A percentile compares a stretch with the other conserved stretches of the same genome.
phyloP scores from a whole-genome alignment of 1,140 invertebrate species.

The Ephestia elutella region DNA sequence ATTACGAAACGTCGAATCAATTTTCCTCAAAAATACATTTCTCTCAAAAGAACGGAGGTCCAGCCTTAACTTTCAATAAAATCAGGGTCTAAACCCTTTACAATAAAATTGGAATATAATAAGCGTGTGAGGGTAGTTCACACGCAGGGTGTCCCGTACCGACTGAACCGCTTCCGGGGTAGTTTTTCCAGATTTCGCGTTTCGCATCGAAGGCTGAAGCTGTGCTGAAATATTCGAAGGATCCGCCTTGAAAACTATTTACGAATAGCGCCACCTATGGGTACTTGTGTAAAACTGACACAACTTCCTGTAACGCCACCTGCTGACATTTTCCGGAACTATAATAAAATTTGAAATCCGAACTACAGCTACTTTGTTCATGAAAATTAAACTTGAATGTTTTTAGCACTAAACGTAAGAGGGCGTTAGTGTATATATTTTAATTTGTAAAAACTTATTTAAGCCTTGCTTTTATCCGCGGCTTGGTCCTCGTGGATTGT shows the following conservation, averaged over 20 bases:
- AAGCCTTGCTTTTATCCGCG: too few species aligned
- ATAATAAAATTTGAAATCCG: neutral
- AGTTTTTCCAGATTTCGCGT: slow-evolving; percentile 46
- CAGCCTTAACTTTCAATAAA: neutral
- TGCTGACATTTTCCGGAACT: slow-evolving; percentile 14
- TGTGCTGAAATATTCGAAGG: slow-evolving; percentile 14
- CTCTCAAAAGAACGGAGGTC: neutral
- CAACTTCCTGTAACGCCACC: slow-evolving; percentile 7
- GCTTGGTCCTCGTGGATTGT: too few species aligned
- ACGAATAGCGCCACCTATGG: neutral
- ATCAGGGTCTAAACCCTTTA: slow-evolving; percentile 8
- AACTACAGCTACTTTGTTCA: too few species aligned
- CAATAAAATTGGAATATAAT: slow-evolving; percentile 1
- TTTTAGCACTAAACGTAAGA: too few species aligned
- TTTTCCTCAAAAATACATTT: slow-evolving; percentile 7
- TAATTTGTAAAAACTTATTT: too few species aligned
- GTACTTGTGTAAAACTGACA: neutral
- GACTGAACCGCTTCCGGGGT: slow-evolving; percentile 60
- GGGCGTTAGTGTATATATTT: too few species aligned
- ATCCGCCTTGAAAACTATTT: neutral
- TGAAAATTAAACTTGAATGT: too few species aligned
- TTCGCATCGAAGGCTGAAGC: slow-evolving; percentile 27
- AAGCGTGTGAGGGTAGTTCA: slow-evolving; percentile 31
- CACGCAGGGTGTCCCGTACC: slow-evolving; percentile 52
- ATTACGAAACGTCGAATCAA: slow-evolving; percentile 7